Base-by-base conservation (phyloP, 2,113 vertebrate genomes). In the Castor canadensis region DNA sequence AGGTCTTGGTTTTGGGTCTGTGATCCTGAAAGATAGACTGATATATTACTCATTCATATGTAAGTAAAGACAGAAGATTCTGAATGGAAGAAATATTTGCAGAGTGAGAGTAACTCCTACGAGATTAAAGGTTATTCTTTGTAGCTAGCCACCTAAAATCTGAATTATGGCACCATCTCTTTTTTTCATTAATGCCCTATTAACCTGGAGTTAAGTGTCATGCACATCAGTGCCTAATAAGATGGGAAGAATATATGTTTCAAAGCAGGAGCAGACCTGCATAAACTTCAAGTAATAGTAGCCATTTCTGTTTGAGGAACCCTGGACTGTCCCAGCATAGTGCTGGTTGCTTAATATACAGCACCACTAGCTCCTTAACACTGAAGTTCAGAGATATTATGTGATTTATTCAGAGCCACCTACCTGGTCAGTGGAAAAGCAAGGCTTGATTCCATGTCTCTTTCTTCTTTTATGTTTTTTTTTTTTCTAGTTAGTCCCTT, bases 41-140 rank as follows among this genome's bases (percentile, higher is more conserved):
- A 93, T 95, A 96, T 67, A 93, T 97, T 96, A 96, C 97, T 97
- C 77, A 93, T 97, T 96, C 95, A 32, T 94, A 54, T 93, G 30
- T 97, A 93, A 95, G 97, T 97, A 97, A 96, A 95, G 60, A 80
- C 76, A 92, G 1, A 62, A 86, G 49, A 83, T 93, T 86, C 38
- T 75, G 60, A 38, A n/a, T 95, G 56, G 67, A 89, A 71, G 75
- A 93, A 83, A 12, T 64, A 49, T 95, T 93, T 92, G 69, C 91
- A 95, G 87, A 97, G 49, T 28, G 72, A 84, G 79, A 96, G 13
- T 47, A 91, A 94, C 94, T 20, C 52, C 64, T 95, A 47, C 89
- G 96, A 95, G 93, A 72, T 84, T 26, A 60, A 60, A 60, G 9
- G 77, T 77, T 43, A 89, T 90, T 73, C 71, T 96, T 80, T 84